Evolutionary conservation across 2,113 vertebrate genomes (phyloP).

Genomic region (Anhinga rufa): DNA sequence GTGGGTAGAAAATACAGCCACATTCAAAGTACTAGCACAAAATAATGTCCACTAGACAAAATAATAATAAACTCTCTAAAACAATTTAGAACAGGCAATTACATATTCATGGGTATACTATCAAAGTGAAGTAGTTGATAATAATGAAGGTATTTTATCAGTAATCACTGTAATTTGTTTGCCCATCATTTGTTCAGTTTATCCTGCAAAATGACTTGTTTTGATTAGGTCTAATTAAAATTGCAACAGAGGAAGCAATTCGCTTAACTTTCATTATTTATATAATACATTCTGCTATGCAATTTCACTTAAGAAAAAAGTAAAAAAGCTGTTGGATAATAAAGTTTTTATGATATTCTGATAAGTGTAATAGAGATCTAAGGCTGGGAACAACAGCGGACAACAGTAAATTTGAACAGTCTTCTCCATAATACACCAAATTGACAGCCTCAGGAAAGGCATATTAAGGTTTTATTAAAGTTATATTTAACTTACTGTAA

Average conservation of each 20-base stretch:
- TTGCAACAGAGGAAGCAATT: background rate
- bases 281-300: background rate
- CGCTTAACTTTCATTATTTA: background rate
- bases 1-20: background rate
- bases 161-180: constrained; percentile 26
- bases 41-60: background rate
- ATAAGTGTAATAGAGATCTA: background rate
- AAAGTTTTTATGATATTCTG: background rate
- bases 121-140: background rate
- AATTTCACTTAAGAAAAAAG: background rate
- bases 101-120: background rate
- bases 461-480: background rate
- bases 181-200: background rate
- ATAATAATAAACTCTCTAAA: background rate
- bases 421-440: background rate
- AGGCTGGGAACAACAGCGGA: background rate
- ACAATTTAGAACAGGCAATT: background rate
- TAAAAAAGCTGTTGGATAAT: background rate
- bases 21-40: background rate
- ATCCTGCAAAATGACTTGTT: constrained; percentile 2
- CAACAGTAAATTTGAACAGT: background rate
- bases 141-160: constrained; percentile 16
- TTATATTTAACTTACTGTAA: background rate
- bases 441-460: background rate
- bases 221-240: constrained; percentile 36